Evolutionary conservation across 2,888 invertebrate genomes (phyloP).

Genomic region (Caenorhabditis drosophilae): DNA sequence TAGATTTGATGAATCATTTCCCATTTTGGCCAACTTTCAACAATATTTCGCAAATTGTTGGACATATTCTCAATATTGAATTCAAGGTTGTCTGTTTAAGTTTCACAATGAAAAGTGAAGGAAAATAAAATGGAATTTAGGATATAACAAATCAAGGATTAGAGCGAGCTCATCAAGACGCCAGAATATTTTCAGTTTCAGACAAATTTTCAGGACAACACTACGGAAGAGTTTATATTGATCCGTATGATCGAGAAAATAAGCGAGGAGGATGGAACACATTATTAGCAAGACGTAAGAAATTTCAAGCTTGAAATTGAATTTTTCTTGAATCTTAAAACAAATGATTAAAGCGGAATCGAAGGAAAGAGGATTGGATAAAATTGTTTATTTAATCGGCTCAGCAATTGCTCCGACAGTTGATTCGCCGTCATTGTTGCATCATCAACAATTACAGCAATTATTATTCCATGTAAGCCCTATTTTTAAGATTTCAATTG

Average conservation of each 20-base stretch:
- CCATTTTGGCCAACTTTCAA: slow-evolving; percentile 68
- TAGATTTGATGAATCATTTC: slow-evolving; percentile 67
- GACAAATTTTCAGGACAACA: slow-evolving; percentile 56
- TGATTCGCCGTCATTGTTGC: slow-evolving; percentile 53
- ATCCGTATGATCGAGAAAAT: slow-evolving; percentile 62
- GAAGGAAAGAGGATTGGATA: slow-evolving; percentile 58
- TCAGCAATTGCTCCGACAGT: slow-evolving; percentile 55
- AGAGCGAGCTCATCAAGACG: slow-evolving; percentile 61
- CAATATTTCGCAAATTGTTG: slow-evolving; percentile 51
- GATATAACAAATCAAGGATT: slow-evolving; percentile 59
- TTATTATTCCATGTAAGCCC: slow-evolving; percentile 60
- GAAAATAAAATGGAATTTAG: too few species aligned
- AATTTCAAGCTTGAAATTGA: neutral
- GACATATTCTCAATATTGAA: slow-evolving; percentile 58
- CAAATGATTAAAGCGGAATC: slow-evolving; percentile 53
- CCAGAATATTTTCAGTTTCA: slow-evolving; percentile 58
- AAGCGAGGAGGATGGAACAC: slow-evolving; percentile 63
- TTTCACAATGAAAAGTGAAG: too few species aligned
- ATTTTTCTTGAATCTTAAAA: too few species aligned
- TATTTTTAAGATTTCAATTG: neutral
- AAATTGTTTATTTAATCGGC: slow-evolving; percentile 65
- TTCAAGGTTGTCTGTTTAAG: too few species aligned
- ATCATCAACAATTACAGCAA: slow-evolving; percentile 60
- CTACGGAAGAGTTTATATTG: slow-evolving; percentile 59
- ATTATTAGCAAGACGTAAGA: slow-evolving; percentile 60